Base-by-base conservation (phyloP, 2,797 vertebrate genomes). In the Thaleichthys pacificus region DNA sequence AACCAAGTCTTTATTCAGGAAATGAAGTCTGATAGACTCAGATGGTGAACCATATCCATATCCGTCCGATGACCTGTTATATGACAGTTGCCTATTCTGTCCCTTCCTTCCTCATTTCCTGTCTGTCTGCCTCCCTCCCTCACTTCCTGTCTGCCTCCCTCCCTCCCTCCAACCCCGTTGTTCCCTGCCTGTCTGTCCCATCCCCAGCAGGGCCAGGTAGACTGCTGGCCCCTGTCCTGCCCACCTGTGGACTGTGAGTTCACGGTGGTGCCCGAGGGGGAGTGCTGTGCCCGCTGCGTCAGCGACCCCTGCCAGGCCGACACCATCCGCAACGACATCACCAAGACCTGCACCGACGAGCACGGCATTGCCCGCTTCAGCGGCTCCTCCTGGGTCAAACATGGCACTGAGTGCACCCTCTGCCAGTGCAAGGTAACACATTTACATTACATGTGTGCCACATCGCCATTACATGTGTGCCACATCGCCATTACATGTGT, bases 171-270 rank as follows among this genome's bases (percentile, higher is more conserved):
- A 51, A 51, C 11, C 38, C 58, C 21, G 17, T 58, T n/a, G 42
- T 75, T 80, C 15, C 0, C 85, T 73, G 47, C 14, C 15, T 30
- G 22, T 68, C 61, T 54, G 32, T 38, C 30, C 58, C 4, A 0
- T 26, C 24, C 7, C 1, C 86, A 99, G 97, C 96, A 97, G 91
- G 97, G 97, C 1, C 96, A 98, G 88, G 97, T 98, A 80, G 97
- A 99, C 88, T 99, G 98, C 85, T 98, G 97, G 97, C 97, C 97
- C 12, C 89, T 99, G 89, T 93, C 95, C 0, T 99, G 98, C 89
- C 97, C 96, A 0, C 95, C 96, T 4, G 91, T 93, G 61, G 96
- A 97, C 54, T 99, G 98, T 77, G 97, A 98, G 82, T 99, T 98
- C 87, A 98, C 95, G 0, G 85, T 95, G 77, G 94, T 98, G 69